Percentiles rank a stretch among this genome's conserved stretches.
These are phyloP conservation scores for Idris sp. DNA, from an alignment of 1,140 invertebrate genomes.

Conservation along the genomic window DNA sequence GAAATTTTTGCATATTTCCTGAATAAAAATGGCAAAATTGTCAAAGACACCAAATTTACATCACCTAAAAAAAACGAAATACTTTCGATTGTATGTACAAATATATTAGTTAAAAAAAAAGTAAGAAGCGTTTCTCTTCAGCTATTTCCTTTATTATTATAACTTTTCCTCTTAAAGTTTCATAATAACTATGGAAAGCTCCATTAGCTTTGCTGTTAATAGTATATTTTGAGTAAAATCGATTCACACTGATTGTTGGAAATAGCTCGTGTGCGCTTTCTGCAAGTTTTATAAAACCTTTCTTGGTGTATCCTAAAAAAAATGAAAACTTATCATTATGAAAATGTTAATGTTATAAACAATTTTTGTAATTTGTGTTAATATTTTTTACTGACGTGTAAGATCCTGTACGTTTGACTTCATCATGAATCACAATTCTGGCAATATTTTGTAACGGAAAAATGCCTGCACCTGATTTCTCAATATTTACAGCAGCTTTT, in stretches of 20 bases:
- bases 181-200: conserved; percentile 10
- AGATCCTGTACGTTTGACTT: conserved; percentile 7
- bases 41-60: conserved; percentile 1
- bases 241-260: background rate
- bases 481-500: background rate
- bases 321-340: background rate
- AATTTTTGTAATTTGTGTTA: background rate
- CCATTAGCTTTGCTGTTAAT: background rate
- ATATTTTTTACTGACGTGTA: conserved; percentile 19
- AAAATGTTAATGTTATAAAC: too few relatives aligned
- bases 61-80: conserved; percentile 2
- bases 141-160: conserved; percentile 1
- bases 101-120: too few relatives aligned
- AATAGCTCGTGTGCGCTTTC: conserved; percentile 5
- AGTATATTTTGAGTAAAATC: conserved; percentile 20
- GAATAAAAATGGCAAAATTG: conserved; percentile 9
- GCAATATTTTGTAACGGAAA: conserved; percentile 2
- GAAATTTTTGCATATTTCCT: conserved; percentile 4
- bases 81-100: too few relatives aligned
- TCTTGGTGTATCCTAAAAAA: conserved; percentile 12
- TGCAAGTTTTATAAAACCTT: conserved; percentile 12
- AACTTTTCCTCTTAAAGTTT: conserved; percentile 18
- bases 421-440: conserved; percentile 16
- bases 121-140: too few relatives aligned
- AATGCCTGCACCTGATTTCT: background rate